Base-by-base conservation (phyloP, 2,113 vertebrate species). In the Macroglossus sobrinus region DNA sequence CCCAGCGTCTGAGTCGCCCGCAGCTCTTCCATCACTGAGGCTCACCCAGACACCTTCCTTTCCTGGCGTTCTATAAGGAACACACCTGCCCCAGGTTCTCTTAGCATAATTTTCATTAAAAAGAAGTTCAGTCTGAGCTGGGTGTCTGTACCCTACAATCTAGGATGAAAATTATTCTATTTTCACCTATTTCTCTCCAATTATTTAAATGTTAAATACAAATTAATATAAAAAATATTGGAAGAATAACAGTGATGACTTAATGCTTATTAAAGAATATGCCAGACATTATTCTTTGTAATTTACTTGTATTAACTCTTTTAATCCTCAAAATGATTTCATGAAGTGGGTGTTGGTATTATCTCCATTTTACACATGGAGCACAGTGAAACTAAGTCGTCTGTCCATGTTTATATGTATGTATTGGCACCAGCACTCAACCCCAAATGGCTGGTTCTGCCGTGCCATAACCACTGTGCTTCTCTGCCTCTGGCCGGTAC, bases 1-100 rank as follows among this genome's bases (percentile, higher is more conserved):
- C 2, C 7, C 8, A 4, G 47, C 1, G 14, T 12, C 8, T 21
- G n/a, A 35, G 5, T 5, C 30, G 12, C 13, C 13, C 12, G n/a
- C 33, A 45, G 9, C 40, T 63, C n/a, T 11, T 7, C 50, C n/a
- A 1, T 75, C 38, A 30, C 8, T 1, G 24, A 71, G n/a, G 16
- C 38, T 30, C 15, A 21, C 11, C 84, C 9, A 18, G 2, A 22
- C 33, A 61, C 40, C 4, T 3, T 45, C 55, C 35, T 1, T 2
- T 35, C 55, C 68, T 26, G 7, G 3, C 4, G 13, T 57, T 40
- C 63, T 26, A 18, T 4, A 33, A 66, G 69, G 19, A 6, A 69
- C 2, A 38, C 21, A 43, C 47, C 24, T 87, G 50, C 79, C 38
- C 30, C 13, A 30, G 13, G 61, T 78, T 79, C 16, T 61, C 38